Base-by-base conservation (phyloP, 2,797 vertebrate species). In the Chelmon rostratus region DNA sequence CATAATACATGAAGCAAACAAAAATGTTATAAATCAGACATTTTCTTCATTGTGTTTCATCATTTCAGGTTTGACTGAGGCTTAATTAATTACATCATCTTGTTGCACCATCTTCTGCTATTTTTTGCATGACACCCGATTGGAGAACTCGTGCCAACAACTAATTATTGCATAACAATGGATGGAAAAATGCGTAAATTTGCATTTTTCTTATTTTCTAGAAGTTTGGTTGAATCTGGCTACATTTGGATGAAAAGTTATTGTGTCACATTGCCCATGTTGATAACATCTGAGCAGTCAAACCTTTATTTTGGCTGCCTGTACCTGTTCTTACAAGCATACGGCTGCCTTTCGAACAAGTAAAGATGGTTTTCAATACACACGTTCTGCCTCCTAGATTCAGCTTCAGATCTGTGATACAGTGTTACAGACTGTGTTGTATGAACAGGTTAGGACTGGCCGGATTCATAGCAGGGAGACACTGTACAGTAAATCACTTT, bases 341-440 rank as follows among this genome's bases (percentile, higher is more conserved):
- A 47, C 49, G n/a, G 68, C 31, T 35, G 13, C 13, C 19, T 70
- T 33, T 57, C 28, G 8, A 12, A 15, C 13, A 33, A 70, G 28
- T 70, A 16, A 59, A 21, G n/a, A 28, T 1, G 15, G 16, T 13
- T 37, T 56, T 59, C 31, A n/a, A n/a, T n/a, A 61, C 57, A 62
- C 46, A 35, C 62, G 46, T 52, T 62, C 23, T 28, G 57, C 23
- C 18, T n/a, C 12, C 16, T 71, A 35, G 59, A 38, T 50, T 49
- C 3, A n/a, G 6, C 50, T 40, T 50, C 56, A 71, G 23, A 37
- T 25, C 10, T 38, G 8, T 47, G 28, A 38, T 71, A 37, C 11
- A 35, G 5, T 47, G 38, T 44, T 54, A 23, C 42, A 69, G 40
- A 35, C 53, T 35, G 53, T 69, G 53, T 56, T 69, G 7, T 42